A percentile compares a stretch with the other conserved stretches of the same genome.
Conservation (phyloP, 2,888 invertebrate genomes). For the Geophilus truncorum region DNA sequence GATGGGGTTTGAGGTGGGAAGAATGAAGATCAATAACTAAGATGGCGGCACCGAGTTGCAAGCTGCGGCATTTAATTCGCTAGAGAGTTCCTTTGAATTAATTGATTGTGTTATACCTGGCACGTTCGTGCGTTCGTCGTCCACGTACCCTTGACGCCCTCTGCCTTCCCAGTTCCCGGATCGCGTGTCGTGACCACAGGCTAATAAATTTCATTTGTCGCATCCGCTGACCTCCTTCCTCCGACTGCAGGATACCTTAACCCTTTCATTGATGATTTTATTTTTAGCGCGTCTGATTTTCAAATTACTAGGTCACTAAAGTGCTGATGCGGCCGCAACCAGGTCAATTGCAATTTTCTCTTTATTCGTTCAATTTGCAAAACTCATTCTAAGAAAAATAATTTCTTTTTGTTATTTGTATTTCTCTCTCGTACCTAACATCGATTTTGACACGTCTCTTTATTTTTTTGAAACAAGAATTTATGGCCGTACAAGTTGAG, state of each 20-base stretch:
- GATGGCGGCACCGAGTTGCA: neutral
- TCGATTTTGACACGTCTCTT: too few relatives aligned
- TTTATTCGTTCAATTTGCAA: too few relatives aligned
- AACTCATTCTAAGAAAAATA: too few relatives aligned
- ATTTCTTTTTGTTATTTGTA: too few relatives aligned
- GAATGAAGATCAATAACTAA: constrained; percentile 27
- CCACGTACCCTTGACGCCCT: neutral
- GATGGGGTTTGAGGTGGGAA: constrained; percentile 1
- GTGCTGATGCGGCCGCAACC: too few relatives aligned
- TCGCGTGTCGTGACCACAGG: constrained; percentile 23
- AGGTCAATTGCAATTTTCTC: too few relatives aligned
- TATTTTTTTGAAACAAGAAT: too few relatives aligned
- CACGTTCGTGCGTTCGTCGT: constrained; percentile 19
- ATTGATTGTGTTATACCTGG: constrained; percentile 24
- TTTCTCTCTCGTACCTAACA: too few relatives aligned
- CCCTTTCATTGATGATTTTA: neutral
- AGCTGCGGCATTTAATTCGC: constrained; percentile 23
- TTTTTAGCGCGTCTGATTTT: neutral
- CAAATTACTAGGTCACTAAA: neutral
- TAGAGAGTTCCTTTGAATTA: constrained; percentile 19
- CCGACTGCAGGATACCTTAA: neutral
- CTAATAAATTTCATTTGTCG: constrained; percentile 27
- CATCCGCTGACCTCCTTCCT: neutral
- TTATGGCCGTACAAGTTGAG: too few relatives aligned
- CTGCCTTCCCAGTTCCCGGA: constrained; percentile 3